Conservation (phyloP, 1,140 invertebrate genomes). For the Hyphantria cunea region DNA sequence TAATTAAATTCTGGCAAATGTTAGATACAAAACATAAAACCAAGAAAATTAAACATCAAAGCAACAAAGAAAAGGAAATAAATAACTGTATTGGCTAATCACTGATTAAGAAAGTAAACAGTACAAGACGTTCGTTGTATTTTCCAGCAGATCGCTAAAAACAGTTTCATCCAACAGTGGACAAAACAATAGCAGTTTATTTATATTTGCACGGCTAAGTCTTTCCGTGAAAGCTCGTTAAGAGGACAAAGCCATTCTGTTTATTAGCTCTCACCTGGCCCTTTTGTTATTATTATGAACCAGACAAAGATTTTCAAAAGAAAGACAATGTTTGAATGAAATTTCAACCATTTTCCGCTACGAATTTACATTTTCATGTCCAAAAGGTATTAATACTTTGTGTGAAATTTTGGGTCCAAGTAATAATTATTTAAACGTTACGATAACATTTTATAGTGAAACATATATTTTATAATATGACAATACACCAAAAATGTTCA, state of each 20-base stretch:
- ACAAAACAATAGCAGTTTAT: slow-evolving; percentile 58
- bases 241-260: slow-evolving; percentile 52
- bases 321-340: slow-evolving; percentile 37
- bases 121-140: slow-evolving; percentile 11
- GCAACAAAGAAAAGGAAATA: slow-evolving; percentile 23
- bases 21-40: neutral
- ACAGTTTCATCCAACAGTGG: slow-evolving; percentile 29
- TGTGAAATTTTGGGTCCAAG: neutral
- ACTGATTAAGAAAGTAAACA: slow-evolving; percentile 37
- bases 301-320: slow-evolving; percentile 43
- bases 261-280: slow-evolving; percentile 61
- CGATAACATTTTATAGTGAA: neutral
- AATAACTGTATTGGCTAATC: slow-evolving; percentile 30
- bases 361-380: slow-evolving; percentile 14
- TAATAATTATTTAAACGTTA: neutral
- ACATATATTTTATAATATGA: too few species aligned
- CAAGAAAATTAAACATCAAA: neutral
- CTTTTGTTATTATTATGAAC: slow-evolving; percentile 52
- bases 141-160: slow-evolving; percentile 33
- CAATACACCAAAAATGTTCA: neutral
- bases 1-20: too few species aligned
- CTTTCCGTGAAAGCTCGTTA: slow-evolving; percentile 57
- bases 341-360: slow-evolving; percentile 37
- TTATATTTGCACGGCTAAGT: slow-evolving; percentile 59
- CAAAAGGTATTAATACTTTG: slow-evolving; percentile 3